Evolutionary conservation across 1,140 invertebrate species (phyloP).

Genomic region (Macrostomum lignano): DNA sequence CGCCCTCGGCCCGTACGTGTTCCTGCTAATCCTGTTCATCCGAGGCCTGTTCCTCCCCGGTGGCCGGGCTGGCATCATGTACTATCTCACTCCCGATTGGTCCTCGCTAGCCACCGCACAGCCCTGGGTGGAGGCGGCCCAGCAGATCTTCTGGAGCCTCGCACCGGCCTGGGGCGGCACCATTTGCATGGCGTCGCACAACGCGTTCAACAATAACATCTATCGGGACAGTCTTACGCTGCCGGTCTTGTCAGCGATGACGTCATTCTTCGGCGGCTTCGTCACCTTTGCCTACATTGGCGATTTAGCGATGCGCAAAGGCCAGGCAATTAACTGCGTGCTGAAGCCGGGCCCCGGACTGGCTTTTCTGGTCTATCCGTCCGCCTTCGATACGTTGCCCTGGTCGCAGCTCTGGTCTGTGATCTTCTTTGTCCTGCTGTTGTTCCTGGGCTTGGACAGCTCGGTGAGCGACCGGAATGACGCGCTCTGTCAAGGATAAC

Average conservation of each 20-base stretch:
- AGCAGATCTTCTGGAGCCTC: conserved; percentile 44
- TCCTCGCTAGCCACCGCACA: conserved; percentile 38
- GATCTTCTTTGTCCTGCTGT: conserved; percentile 39
- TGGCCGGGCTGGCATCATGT: conserved; percentile 46
- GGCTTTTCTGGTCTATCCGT: conserved; percentile 50
- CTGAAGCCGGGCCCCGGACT: conserved; percentile 38
- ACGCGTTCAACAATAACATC: conserved; percentile 44
- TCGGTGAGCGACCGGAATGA: not conserved
- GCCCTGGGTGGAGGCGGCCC: conserved; percentile 45
- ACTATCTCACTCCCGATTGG: conserved; percentile 55
- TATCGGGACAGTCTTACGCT: conserved; percentile 44
- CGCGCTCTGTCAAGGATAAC: too few species aligned
- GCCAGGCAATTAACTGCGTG: conserved; percentile 35
- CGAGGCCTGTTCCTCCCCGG: conserved; percentile 39
- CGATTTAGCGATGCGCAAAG: conserved; percentile 10
- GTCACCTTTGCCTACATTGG: conserved; percentile 15
- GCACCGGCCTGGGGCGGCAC: conserved; percentile 42
- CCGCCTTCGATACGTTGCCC: conserved; percentile 44
- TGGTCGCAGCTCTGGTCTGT: conserved; percentile 46
- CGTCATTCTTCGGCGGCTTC: conserved; percentile 32
- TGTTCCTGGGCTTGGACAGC: conserved; percentile 10
- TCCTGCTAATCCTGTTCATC: conserved; percentile 23
- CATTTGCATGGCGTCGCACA: conserved; percentile 48
- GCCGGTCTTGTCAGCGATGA: conserved; percentile 47
- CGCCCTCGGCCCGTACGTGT: conserved; percentile 29